These are phyloP conservation scores for Actinia tenebrosa DNA, from an alignment of 64 coral and sea anemone species.

Conservation along the genomic window DNA sequence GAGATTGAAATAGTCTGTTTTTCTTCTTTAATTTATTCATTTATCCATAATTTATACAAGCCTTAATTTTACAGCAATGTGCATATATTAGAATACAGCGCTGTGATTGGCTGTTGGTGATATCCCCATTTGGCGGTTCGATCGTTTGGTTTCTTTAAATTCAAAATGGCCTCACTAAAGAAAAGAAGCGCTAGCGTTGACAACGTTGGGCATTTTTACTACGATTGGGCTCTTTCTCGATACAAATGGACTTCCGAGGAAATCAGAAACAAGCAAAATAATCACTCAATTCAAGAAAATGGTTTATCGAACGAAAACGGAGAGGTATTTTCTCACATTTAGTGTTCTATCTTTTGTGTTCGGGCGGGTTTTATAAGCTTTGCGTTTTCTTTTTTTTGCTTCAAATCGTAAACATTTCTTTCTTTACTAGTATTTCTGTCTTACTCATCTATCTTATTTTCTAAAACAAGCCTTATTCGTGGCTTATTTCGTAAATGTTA, in stretches of 20 bases:
- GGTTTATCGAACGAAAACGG: constrained; percentile 8
- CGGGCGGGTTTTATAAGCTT: background rate
- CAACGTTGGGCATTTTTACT: constrained; percentile 67
- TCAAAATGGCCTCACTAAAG: constrained; percentile 88
- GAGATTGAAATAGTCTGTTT: too few relatives aligned
- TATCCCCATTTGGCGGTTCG: constrained; percentile 40
- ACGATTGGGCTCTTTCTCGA: constrained; percentile 80
- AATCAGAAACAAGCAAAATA: background rate
- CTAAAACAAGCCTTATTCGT: background rate
- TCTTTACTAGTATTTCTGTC: background rate
- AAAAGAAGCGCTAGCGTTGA: constrained; percentile 35
- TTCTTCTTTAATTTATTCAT: background rate
- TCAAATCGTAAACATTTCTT: background rate
- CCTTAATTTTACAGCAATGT: background rate
- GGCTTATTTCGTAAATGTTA: background rate
- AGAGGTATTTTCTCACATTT: background rate
- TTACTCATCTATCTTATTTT: background rate
- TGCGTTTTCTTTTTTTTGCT: background rate
- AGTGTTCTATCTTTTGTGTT: background rate
- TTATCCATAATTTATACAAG: background rate
- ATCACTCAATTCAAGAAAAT: background rate
- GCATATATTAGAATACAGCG: background rate
- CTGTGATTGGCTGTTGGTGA: constrained; percentile 5
- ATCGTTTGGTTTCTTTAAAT: constrained; percentile 50
- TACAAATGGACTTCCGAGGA: constrained; percentile 75